These are phyloP conservation scores for Ia io DNA, from an alignment of 2,113 vertebrate genomes.

Conservation along the genomic window DNA sequence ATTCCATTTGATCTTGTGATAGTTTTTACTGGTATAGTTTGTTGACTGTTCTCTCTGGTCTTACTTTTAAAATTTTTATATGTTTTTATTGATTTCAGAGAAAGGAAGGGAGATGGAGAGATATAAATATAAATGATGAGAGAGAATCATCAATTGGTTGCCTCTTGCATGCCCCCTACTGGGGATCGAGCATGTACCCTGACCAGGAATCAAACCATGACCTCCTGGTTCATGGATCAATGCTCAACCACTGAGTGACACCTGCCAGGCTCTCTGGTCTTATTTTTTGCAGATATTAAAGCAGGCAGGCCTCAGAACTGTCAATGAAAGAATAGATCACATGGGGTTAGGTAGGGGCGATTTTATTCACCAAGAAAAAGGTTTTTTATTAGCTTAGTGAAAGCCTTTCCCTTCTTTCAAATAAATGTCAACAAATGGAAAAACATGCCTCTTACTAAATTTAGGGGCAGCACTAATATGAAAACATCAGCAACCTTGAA, in stretches of 20 bases:
- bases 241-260: too few relatives aligned
- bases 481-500: background rate
- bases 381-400: background rate
- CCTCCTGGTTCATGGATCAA: too few relatives aligned
- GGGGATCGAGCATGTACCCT: too few relatives aligned
- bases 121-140: too few relatives aligned
- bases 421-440: background rate
- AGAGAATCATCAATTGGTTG: too few relatives aligned
- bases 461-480: background rate
- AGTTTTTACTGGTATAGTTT: background rate
- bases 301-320: background rate
- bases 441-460: background rate
- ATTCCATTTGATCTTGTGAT: background rate
- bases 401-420: conserved; percentile 37
- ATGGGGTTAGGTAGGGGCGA: background rate
- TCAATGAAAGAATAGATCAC: background rate
- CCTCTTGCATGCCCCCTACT: too few relatives aligned
- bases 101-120: too few relatives aligned
- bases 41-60: background rate
- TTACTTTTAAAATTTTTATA: background rate
- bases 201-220: too few relatives aligned
- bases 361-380: background rate
- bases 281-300: conserved; percentile 21
- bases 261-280: background rate
- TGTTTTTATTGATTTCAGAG: too few relatives aligned